Conservation (phyloP, 1,140 invertebrate species). For the Lethrus apterus region DNA sequence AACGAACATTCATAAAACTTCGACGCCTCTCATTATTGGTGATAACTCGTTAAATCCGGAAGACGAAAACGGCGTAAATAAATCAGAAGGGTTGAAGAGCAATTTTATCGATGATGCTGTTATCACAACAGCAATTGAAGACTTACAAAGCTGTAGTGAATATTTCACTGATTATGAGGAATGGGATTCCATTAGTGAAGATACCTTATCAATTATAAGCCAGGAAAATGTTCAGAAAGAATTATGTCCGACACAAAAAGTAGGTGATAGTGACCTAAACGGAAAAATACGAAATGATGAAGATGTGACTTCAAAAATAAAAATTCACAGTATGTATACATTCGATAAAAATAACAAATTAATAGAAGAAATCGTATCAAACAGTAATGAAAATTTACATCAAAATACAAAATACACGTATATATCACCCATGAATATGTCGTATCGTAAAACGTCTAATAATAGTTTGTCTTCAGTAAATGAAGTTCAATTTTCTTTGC, state of each 20-base stretch:
- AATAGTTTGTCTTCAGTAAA: neutral
- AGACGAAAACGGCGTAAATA: neutral
- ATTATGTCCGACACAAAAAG: no score
- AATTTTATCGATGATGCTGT: slow-evolving; percentile 4
- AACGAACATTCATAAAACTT: slow-evolving; percentile 9
- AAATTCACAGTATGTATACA: neutral
- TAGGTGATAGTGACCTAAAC: no score
- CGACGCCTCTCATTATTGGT: slow-evolving; percentile 8
- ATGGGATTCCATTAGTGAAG: slow-evolving; percentile 1
- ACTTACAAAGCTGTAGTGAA: slow-evolving; percentile 1
- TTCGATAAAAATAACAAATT: neutral
- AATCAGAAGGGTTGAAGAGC: no score
- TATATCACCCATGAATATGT: neutral
- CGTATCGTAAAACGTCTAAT: neutral
- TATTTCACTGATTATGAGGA: slow-evolving; percentile 14
- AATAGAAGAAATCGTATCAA: neutral
- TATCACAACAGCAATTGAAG: neutral
- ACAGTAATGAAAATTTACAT: neutral
- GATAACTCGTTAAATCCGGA: slow-evolving; percentile 14
- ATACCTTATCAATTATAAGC: neutral
- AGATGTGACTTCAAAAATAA: slow-evolving; percentile 1
- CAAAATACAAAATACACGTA: neutral
- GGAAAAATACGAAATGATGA: no score
- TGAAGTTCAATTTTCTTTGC: slow-evolving; percentile 12
- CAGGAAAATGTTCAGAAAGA: neutral